A percentile compares a stretch with the other conserved stretches of the same genome.
These are phyloP conservation scores for Neodiprion virginianus DNA, from an alignment of 1,140 invertebrate genomes.

Conservation along the genomic window DNA sequence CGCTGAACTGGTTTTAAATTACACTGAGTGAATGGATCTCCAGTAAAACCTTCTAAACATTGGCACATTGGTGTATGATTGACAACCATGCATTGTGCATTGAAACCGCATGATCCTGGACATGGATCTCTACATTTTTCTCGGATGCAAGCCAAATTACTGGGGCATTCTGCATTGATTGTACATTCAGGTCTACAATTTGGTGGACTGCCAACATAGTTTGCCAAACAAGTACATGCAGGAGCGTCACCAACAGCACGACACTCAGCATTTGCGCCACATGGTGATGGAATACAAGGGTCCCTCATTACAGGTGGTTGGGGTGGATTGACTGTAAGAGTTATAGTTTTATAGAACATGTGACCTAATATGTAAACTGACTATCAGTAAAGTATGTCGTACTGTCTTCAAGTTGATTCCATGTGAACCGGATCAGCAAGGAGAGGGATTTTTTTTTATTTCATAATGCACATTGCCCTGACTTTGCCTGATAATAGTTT, in stretches of 20 bases:
- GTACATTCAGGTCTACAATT: slow-evolving; percentile 74
- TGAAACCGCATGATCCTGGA: slow-evolving; percentile 64
- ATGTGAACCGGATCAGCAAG: too few species aligned
- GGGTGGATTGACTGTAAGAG: slow-evolving; percentile 31
- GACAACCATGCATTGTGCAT: slow-evolving; percentile 64
- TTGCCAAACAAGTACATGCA: slow-evolving; percentile 69
- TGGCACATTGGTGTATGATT: slow-evolving; percentile 67
- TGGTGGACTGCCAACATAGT: slow-evolving; percentile 67
- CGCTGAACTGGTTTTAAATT: slow-evolving; percentile 44
- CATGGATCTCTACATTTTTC: slow-evolving; percentile 66
- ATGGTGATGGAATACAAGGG: slow-evolving; percentile 64
- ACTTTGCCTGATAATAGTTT: too few species aligned
- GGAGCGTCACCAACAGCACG: slow-evolving; percentile 64
- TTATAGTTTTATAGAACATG: neutral
- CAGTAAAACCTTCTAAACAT: slow-evolving; percentile 62
- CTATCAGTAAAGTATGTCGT: neutral
- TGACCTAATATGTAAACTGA: neutral
- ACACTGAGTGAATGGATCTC: slow-evolving; percentile 66
- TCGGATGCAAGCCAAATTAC: slow-evolving; percentile 69
- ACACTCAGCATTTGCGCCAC: slow-evolving; percentile 64
- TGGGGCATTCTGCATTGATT: slow-evolving; percentile 71
- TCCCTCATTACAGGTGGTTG: slow-evolving; percentile 48
- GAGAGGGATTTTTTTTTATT: too few species aligned
- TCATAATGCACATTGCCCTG: too few species aligned
- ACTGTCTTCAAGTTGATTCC: too few species aligned